These are phyloP conservation scores for Parnassius glacialis DNA, from an alignment of 2,888 invertebrate species.

Conservation along the genomic window DNA sequence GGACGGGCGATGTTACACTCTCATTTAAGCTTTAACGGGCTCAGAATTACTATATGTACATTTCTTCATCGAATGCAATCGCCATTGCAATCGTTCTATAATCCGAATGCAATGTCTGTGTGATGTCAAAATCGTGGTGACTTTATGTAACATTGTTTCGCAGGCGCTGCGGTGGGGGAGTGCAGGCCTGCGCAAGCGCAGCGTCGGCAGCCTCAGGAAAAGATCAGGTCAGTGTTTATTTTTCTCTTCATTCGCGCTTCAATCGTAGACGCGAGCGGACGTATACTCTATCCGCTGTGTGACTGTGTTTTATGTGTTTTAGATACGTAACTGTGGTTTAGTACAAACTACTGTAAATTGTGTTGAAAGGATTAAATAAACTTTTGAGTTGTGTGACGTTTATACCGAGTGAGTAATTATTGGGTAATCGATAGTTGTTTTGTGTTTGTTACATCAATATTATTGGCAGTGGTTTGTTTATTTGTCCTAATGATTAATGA, in stretches of 20 bases:
- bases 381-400: slow-evolving; percentile 34
- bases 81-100: slow-evolving; percentile 6
- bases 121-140: slow-evolving; percentile 44
- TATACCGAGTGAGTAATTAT: slow-evolving; percentile 38
- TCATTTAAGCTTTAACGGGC: too few species aligned
- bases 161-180: slow-evolving; percentile 68
- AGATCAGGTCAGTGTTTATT: slow-evolving; percentile 58
- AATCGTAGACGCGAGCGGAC: slow-evolving; percentile 48
- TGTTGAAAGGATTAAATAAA: slow-evolving; percentile 32
- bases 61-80: background rate
- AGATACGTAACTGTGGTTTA: background rate
- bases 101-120: slow-evolving; percentile 27
- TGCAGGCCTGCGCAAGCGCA: slow-evolving; percentile 64
- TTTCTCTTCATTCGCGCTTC: slow-evolving; percentile 60
- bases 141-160: slow-evolving; percentile 66
- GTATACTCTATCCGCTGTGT: slow-evolving; percentile 32
- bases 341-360: slow-evolving; percentile 18
- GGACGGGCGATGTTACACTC: too few species aligned
- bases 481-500: background rate
- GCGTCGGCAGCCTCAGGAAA: slow-evolving; percentile 65
- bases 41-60: too few species aligned
- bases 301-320: slow-evolving; percentile 32
- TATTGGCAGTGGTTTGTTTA: background rate
- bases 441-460: slow-evolving; percentile 1
- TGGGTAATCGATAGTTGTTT: slow-evolving; percentile 1